These are phyloP conservation scores for Parauchenoglanis ngamensis DNA, from an alignment of 2,797 vertebrate genomes.

Conservation along the genomic window DNA sequence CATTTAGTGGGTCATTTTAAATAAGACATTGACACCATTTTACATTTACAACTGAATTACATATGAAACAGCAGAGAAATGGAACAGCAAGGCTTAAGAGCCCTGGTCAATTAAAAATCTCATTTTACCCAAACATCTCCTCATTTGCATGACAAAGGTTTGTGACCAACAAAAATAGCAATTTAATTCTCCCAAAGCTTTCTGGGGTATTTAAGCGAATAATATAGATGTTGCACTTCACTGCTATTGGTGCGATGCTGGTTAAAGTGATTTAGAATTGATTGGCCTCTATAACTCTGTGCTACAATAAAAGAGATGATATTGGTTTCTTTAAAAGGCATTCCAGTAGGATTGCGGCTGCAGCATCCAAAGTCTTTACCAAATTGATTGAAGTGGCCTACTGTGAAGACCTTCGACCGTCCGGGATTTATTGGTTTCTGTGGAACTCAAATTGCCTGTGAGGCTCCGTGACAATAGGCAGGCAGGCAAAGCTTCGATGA, in stretches of 20 bases:
- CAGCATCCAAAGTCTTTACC: constrained; percentile 14
- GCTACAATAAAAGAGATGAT: constrained; percentile 31
- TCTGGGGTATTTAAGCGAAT: background rate
- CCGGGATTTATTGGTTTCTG: constrained; percentile 42
- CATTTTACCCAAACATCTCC: background rate
- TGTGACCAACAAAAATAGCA: constrained; percentile 1
- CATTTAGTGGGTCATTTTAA: background rate
- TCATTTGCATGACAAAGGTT: constrained; percentile 19
- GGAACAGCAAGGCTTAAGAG: background rate
- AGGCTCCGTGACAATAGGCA: constrained; percentile 43
- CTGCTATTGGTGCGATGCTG: background rate
- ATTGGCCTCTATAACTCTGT: background rate
- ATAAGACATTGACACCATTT: background rate
- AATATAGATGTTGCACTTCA: constrained; percentile 1
- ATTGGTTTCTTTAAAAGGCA: constrained; percentile 26
- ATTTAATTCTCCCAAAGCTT: background rate
- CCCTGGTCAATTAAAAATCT: background rate
- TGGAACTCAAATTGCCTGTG: constrained; percentile 1
- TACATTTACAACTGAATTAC: background rate
- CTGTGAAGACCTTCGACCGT: constrained; percentile 29
- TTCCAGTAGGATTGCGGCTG: constrained; percentile 1
- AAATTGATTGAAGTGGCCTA: constrained; percentile 33
- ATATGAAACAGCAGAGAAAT: background rate
- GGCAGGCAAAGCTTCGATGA: constrained; percentile 33
- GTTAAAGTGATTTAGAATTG: constrained; percentile 26